Percentiles rank a stretch among this genome's conserved stretches.
phyloP scores from a whole-genome alignment of 1,140 invertebrate species.

The Alviniconcha marisindica region DNA sequence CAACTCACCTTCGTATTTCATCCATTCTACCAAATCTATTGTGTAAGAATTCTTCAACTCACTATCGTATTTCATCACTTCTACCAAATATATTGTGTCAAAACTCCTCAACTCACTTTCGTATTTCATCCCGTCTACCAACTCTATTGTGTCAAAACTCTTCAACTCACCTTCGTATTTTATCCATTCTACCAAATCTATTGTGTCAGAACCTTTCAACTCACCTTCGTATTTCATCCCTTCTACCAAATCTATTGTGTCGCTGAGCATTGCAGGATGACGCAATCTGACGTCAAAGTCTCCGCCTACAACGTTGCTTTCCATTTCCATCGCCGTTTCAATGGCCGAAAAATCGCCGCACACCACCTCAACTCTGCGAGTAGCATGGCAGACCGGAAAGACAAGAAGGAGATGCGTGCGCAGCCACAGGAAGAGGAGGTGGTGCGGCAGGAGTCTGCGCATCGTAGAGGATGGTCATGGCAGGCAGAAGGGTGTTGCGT shows the following conservation, averaged over 20 bases:
- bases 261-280: slow-evolving; percentile 3
- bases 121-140: too few species aligned
- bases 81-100: too few species aligned
- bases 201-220: neutral
- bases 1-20: neutral
- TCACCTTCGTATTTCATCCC: neutral
- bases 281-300: neutral
- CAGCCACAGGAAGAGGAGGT: slow-evolving; percentile 21
- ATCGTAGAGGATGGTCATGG: slow-evolving; percentile 15
- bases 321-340: neutral
- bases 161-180: neutral
- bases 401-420: neutral
- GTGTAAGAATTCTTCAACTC: too few species aligned
- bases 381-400: neutral
- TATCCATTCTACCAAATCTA: too few species aligned
- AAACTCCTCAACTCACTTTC: too few species aligned
- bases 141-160: too few species aligned
- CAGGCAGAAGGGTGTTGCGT: neutral
- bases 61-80: too few species aligned
- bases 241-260: neutral
- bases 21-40: too few species aligned
- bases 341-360: neutral
- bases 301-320: neutral
- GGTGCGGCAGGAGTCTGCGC: neutral
- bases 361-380: neutral